Conservation (phyloP, 1,140 invertebrate genomes). For the Apis dorsata region DNA sequence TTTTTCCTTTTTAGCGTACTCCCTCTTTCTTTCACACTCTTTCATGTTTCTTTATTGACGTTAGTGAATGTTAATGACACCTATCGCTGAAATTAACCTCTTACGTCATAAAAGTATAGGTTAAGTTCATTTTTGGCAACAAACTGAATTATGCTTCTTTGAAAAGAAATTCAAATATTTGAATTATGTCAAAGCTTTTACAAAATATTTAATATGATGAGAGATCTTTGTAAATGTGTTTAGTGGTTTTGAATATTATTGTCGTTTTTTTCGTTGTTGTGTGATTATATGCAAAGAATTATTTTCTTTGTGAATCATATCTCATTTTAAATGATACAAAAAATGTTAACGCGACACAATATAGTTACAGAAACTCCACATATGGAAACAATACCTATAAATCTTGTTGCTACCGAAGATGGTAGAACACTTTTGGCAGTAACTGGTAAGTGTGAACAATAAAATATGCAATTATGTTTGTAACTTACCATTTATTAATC, state of each 20-base stretch:
- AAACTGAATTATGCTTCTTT: not conserved
- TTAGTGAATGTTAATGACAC: not conserved
- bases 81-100: constrained; percentile 19
- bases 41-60: not conserved
- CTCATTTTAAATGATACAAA: not conserved
- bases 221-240: not conserved
- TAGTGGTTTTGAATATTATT: not conserved
- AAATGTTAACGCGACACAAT: constrained; percentile 55
- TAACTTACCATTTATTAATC: not conserved
- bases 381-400: constrained; percentile 62
- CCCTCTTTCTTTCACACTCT: not conserved
- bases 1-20: not conserved
- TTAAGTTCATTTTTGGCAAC: not conserved
- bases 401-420: constrained; percentile 72
- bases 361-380: constrained; percentile 52
- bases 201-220: not conserved
- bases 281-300: not conserved
- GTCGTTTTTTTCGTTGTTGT: not conserved
- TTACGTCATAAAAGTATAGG: not conserved
- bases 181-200: not conserved
- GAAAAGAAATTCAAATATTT: not conserved
- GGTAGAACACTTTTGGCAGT: constrained; percentile 69
- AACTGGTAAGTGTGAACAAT: constrained; percentile 56
- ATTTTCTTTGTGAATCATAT: not conserved
- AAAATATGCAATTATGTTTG: not conserved